These are phyloP conservation scores for Siphamia tubifer DNA, from an alignment of 2,113 vertebrate genomes.

Conservation along the genomic window DNA sequence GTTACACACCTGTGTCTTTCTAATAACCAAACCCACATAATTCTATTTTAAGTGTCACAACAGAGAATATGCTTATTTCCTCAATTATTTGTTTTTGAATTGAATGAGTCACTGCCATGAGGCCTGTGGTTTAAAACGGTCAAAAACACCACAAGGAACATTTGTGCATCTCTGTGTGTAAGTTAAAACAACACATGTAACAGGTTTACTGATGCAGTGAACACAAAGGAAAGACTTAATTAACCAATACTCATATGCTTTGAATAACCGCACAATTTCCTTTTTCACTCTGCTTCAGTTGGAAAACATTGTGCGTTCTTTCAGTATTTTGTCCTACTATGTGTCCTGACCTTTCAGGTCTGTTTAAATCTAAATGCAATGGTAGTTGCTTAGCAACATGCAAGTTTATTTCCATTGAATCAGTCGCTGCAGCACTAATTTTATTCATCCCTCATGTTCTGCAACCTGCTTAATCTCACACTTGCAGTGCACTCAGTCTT, in stretches of 20 bases:
- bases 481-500: background rate
- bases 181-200: too few species aligned
- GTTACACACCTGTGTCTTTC: background rate
- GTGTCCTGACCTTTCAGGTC: slow-evolving; percentile 14
- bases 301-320: too few species aligned
- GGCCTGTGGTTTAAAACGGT: background rate
- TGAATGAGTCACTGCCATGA: background rate
- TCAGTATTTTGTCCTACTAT: background rate
- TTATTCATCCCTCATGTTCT: slow-evolving; percentile 45
- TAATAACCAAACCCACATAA: too few species aligned
- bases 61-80: background rate
- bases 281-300: too few species aligned
- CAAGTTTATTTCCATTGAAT: slow-evolving; percentile 54
- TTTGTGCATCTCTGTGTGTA: too few species aligned
- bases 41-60: too few species aligned
- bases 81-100: background rate
- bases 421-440: slow-evolving; percentile 39
- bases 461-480: slow-evolving; percentile 17
- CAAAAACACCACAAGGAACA: too few species aligned
- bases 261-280: too few species aligned
- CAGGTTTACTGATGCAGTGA: too few species aligned
- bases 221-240: too few species aligned
- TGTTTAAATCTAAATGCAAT: slow-evolving; percentile 26
- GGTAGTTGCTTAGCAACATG: slow-evolving; percentile 60
- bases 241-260: too few species aligned